Conservation (phyloP, 2,888 invertebrate species). For the Teleogryllus oceanicus region DNA sequence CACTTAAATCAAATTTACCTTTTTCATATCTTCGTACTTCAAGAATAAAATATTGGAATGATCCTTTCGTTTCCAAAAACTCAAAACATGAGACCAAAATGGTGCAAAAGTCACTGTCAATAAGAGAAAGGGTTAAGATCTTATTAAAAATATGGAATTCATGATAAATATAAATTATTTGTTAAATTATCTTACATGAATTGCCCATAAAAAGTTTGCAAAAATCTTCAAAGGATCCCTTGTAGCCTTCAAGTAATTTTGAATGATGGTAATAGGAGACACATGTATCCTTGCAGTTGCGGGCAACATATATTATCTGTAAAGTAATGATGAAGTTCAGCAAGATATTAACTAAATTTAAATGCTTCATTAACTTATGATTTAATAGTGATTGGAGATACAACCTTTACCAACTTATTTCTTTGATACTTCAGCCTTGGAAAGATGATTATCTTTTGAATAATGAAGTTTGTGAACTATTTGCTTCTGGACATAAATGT, state of each 20-base stretch:
- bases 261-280: constrained; percentile 69
- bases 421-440: too few species aligned
- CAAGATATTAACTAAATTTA: too few species aligned
- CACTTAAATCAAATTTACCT: constrained; percentile 41
- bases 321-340: constrained; percentile 40
- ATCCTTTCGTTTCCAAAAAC: constrained; percentile 67
- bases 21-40: constrained; percentile 79
- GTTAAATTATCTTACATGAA: constrained; percentile 33
- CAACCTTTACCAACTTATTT: too few species aligned
- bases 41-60: constrained; percentile 72
- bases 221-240: constrained; percentile 56
- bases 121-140: background rate
- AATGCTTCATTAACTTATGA: too few species aligned
- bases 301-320: constrained; percentile 65
- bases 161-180: background rate
- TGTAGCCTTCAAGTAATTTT: constrained; percentile 56
- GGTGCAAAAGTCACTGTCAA: constrained; percentile 46
- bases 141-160: background rate
- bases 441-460: background rate
- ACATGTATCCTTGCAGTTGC: constrained; percentile 69
- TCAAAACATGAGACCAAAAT: constrained; percentile 59
- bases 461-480: background rate
- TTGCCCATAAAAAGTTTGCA: constrained; percentile 60
- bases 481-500: too few species aligned
- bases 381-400: too few species aligned